These are phyloP conservation scores for Phaethornis superciliosus DNA, from an alignment of 2,113 vertebrate species.

Conservation along the genomic window DNA sequence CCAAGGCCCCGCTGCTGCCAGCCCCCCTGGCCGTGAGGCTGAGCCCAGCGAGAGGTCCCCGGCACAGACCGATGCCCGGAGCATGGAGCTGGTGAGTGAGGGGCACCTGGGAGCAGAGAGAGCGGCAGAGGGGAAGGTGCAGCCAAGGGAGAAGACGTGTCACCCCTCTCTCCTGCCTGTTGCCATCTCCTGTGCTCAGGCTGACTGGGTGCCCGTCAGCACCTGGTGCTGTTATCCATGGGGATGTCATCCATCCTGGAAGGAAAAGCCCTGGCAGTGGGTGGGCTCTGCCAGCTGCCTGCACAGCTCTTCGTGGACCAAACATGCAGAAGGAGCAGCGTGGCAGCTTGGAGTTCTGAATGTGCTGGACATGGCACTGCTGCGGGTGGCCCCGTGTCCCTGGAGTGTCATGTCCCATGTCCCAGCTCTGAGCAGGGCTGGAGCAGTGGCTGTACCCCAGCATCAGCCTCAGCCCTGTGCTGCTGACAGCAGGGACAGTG, in stretches of 20 bases:
- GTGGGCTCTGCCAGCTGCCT: background rate
- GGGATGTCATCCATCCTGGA: accelerated
- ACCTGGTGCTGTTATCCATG: accelerated
- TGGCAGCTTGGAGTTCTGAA: accelerated
- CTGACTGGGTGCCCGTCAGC: too few species aligned
- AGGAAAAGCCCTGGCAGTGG: background rate
- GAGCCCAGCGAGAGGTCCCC: slow-evolving; percentile 71
- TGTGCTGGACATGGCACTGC: background rate
- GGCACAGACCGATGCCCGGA: slow-evolving; percentile 76
- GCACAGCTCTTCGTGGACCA: accelerated
- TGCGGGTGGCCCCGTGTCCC: accelerated
- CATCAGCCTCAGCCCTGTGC: background rate
- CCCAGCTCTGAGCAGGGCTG: background rate
- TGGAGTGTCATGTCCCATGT: background rate
- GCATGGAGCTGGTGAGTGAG: slow-evolving; percentile 81
- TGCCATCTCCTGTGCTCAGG: background rate
- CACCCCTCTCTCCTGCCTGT: background rate
- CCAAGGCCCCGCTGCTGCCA: slow-evolving; percentile 40
- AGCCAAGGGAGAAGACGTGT: background rate
- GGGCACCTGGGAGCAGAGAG: accelerated
- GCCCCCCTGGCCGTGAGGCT: slow-evolving; percentile 52
- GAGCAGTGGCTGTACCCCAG: accelerated
- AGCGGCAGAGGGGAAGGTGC: background rate
- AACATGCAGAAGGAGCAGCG: background rate
- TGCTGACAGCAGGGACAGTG: background rate